These are phyloP conservation scores for Agrotis exclamationis DNA, from an alignment of 2,888 invertebrate genomes.

Conservation along the genomic window DNA sequence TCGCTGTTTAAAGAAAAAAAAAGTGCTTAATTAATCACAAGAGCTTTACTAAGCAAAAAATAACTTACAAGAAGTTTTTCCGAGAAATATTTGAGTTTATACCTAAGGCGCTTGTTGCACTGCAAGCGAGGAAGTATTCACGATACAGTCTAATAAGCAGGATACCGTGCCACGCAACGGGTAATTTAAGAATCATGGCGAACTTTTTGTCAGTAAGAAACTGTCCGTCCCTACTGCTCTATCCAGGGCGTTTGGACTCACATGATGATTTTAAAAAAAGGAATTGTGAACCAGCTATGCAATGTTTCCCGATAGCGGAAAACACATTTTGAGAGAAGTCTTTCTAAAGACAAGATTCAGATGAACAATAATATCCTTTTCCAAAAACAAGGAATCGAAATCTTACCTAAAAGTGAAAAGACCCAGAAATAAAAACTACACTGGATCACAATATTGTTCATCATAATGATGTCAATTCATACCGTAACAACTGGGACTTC, in stretches of 20 bases:
- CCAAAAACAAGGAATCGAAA: background rate
- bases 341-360: too few species aligned
- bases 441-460: background rate
- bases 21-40: constrained; percentile 64
- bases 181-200: too few species aligned
- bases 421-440: background rate
- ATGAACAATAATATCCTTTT: too few species aligned
- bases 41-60: constrained; percentile 67
- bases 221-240: too few species aligned
- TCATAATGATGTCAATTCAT: background rate
- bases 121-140: constrained; percentile 3
- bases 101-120: constrained; percentile 35
- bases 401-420: background rate
- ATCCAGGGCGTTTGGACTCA: too few species aligned
- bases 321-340: too few species aligned
- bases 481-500: background rate
- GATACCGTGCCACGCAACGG: too few species aligned
- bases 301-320: too few species aligned
- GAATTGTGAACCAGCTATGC: too few species aligned
- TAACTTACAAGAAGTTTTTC: constrained; percentile 61
- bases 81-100: constrained; percentile 67
- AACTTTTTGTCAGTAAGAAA: too few species aligned
- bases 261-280: too few species aligned
- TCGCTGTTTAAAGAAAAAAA: constrained; percentile 57
- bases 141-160: too few species aligned